Evolutionary conservation across 2,797 vertebrate genomes (phyloP).

Genomic region (Galago senegalensis): DNA sequence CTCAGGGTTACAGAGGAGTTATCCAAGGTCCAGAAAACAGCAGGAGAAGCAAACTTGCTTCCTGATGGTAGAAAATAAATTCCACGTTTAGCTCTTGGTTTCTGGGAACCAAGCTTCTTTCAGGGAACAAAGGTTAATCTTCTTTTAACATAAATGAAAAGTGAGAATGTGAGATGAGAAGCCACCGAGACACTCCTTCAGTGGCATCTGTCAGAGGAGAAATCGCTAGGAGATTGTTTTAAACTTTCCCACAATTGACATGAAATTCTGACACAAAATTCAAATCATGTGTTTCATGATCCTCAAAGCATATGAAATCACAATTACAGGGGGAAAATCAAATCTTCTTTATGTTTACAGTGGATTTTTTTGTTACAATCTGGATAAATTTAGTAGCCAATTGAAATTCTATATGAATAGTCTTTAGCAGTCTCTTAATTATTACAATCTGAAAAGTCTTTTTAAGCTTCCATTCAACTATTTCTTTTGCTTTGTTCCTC

Average conservation of each 20-base stretch:
- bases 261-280: constrained; percentile 52
- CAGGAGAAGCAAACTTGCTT: constrained; percentile 68
- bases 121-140: constrained; percentile 66
- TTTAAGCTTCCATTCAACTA: background rate
- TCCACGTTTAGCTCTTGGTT: constrained; percentile 75
- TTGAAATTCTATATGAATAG: background rate
- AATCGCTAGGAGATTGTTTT: constrained; percentile 58
- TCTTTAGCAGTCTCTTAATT: constrained; percentile 10
- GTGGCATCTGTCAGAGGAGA: background rate
- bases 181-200: background rate
- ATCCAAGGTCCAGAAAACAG: constrained; percentile 69
- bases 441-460: background rate
- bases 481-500: background rate
- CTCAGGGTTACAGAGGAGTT: constrained; percentile 76
- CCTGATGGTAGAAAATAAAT: constrained; percentile 77
- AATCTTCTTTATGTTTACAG: constrained; percentile 18
- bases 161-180: constrained; percentile 70
- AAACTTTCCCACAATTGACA: constrained; percentile 64
- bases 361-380: constrained; percentile 41
- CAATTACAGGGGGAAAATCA: background rate
- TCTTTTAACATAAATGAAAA: constrained; percentile 73
- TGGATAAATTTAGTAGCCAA: background rate
- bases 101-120: constrained; percentile 75
- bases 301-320: constrained; percentile 16
- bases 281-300: background rate